Evolutionary conservation across 2,797 vertebrate genomes (phyloP).

Genomic region (Muscicapa striata): DNA sequence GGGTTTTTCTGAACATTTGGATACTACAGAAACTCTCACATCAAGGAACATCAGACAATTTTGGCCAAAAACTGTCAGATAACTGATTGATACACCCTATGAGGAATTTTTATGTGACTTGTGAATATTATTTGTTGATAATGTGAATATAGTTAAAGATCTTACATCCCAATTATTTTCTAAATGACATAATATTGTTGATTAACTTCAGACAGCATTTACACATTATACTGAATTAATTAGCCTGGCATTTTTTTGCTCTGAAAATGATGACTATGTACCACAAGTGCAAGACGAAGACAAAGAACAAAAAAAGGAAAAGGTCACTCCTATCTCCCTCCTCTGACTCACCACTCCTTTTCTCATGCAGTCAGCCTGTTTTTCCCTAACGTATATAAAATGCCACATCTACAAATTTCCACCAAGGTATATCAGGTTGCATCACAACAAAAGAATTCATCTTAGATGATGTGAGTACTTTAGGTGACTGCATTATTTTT

Average conservation of each 20-base stretch:
- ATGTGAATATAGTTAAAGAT: background rate
- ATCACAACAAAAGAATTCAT: constrained; percentile 6
- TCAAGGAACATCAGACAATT: background rate
- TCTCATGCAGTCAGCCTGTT: constrained; percentile 3
- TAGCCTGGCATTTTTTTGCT: background rate
- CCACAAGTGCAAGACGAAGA: background rate
- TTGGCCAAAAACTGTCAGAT: background rate
- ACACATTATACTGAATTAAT: background rate
- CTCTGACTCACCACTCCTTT: constrained; percentile 12
- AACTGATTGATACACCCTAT: background rate
- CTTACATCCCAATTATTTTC: background rate
- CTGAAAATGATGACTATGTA: background rate
- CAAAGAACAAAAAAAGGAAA: constrained; percentile 21
- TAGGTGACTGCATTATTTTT: constrained; percentile 27
- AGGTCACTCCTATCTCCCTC: constrained; percentile 10
- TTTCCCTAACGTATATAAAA: constrained; percentile 18
- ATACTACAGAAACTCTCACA: background rate
- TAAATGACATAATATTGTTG: background rate
- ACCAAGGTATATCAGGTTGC: constrained; percentile 7
- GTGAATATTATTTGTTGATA: background rate
- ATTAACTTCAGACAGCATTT: background rate
- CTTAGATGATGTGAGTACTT: background rate
- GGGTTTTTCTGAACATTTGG: background rate
- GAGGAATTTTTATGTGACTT: background rate
- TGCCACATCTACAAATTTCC: background rate